Percentiles rank a stretch among this genome's conserved stretches.
Conservation (phyloP, 2,888 invertebrate genomes). For the Watsonalla binaria region DNA sequence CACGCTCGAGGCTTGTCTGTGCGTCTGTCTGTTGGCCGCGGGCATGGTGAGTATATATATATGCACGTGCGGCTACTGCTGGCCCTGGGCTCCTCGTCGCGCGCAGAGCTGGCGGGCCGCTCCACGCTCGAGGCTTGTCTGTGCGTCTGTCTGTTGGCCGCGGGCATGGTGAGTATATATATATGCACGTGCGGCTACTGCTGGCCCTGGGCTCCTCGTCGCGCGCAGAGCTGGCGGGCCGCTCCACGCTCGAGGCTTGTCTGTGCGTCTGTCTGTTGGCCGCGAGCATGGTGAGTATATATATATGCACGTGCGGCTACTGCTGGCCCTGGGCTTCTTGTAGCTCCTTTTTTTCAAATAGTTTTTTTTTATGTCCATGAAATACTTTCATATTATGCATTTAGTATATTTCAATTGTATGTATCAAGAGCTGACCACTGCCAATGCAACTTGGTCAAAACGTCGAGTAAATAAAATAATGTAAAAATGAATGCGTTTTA, state of each 20-base stretch:
- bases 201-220: conserved; percentile 83
- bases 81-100: conserved; percentile 82
- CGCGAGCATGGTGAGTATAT: conserved; percentile 85
- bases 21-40: conserved; percentile 88
- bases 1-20: conserved; percentile 93
- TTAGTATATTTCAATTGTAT: too few relatives aligned
- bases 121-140: conserved; percentile 94
- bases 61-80: conserved; percentile 85
- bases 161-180: conserved; percentile 87
- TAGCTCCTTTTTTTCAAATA: too few relatives aligned
- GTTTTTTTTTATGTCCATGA: too few relatives aligned
- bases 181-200: conserved; percentile 85
- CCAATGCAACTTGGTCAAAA: too few relatives aligned
- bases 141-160: conserved; percentile 88
- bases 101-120: conserved; percentile 92
- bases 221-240: conserved; percentile 92
- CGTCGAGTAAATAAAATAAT: not conserved
- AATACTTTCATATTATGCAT: too few relatives aligned
- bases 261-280: conserved; percentile 90
- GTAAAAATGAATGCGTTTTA: too few relatives aligned
- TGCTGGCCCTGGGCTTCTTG: too few relatives aligned
- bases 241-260: conserved; percentile 93
- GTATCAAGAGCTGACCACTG: too few relatives aligned
- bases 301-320: too few relatives aligned
- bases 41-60: conserved; percentile 87